Evolutionary conservation across 1,140 invertebrate species (phyloP).

Genomic region (Leptinotarsa lineolata): DNA sequence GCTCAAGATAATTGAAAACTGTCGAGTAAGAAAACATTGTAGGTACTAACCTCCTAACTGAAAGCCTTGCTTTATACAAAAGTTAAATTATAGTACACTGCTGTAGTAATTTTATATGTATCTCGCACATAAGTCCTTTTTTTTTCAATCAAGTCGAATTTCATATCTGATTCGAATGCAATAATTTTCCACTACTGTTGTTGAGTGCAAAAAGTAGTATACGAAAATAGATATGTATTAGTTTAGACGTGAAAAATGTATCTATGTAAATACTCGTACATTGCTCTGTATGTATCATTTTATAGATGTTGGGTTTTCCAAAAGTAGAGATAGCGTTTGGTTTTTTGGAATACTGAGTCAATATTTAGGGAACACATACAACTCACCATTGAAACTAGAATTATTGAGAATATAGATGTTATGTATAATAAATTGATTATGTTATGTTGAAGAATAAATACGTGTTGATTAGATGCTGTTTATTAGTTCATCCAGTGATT

Average conservation of each 20-base stretch:
- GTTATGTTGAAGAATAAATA: conserved; percentile 15
- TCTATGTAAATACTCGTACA: background rate
- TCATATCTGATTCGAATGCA: background rate
- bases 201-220: background rate
- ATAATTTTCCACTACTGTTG: background rate
- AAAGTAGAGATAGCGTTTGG: background rate
- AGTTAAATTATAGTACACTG: too few relatives aligned
- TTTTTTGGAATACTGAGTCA: conserved; percentile 21
- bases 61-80: background rate
- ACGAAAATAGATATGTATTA: background rate
- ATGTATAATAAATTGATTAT: conserved; percentile 1
- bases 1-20: too few relatives aligned
- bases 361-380: conserved; percentile 31
- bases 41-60: too few relatives aligned
- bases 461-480: background rate
- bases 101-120: too few relatives aligned
- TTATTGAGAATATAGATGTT: conserved; percentile 13
- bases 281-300: background rate
- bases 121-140: too few relatives aligned
- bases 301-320: conserved; percentile 9
- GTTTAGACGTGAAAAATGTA: background rate
- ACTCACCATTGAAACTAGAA: conserved; percentile 2
- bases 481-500: background rate
- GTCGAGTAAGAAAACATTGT: too few relatives aligned
- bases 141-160: too few relatives aligned